phyloP scores from a whole-genome alignment of 2,113 vertebrate species.

The Eudyptes chrysolophus region DNA sequence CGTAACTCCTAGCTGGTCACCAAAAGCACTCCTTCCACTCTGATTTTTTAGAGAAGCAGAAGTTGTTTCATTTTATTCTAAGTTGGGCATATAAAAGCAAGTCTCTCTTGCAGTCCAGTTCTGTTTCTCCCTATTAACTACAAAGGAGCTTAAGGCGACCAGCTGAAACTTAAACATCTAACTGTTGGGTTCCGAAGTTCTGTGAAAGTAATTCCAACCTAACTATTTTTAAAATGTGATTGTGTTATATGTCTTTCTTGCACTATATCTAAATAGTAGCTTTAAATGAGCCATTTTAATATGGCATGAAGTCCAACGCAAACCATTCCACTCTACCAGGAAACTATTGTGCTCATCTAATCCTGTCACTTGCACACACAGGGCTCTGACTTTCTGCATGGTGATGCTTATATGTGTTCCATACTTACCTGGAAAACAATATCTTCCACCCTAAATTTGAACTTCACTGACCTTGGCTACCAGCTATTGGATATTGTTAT shows the following conservation, averaged over 20 bases:
- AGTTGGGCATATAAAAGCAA: background rate
- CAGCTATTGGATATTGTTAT: background rate
- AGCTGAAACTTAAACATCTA: background rate
- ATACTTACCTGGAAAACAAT: background rate
- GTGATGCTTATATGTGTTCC: background rate
- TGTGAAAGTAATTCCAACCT: background rate
- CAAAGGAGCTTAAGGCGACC: background rate
- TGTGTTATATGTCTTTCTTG: background rate
- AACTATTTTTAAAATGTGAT: background rate
- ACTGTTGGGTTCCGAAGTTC: background rate
- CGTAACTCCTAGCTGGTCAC: background rate
- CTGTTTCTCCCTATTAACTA: background rate
- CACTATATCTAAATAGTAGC: background rate
- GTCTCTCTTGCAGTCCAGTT: background rate
- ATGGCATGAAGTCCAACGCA: background rate
- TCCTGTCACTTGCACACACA: background rate
- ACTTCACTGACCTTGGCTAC: background rate
- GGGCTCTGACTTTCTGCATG: background rate
- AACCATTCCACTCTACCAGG: background rate
- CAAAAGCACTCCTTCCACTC: background rate
- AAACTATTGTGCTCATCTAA: accelerated
- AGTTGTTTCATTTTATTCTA: background rate
- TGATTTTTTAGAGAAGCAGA: background rate
- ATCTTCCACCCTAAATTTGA: background rate
- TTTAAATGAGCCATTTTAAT: background rate